Evolutionary conservation across 1,140 invertebrate species (phyloP).

Genomic region (Drosophila tani): DNA sequence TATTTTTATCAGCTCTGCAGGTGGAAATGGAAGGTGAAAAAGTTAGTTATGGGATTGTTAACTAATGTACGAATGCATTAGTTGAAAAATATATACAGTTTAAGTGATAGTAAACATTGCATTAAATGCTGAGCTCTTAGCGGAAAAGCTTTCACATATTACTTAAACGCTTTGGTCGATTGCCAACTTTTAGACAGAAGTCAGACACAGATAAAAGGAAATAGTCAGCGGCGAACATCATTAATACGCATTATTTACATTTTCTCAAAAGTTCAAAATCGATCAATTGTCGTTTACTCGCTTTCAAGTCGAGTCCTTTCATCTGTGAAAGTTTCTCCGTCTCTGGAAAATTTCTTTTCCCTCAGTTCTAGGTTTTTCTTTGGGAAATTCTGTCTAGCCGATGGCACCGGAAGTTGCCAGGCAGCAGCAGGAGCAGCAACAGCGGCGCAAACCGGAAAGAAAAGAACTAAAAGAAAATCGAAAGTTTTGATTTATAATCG

Average conservation of each 20-base stretch:
- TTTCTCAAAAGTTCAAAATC: slow-evolving; percentile 50
- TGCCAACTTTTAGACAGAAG: slow-evolving; percentile 34
- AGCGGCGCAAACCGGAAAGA: slow-evolving; percentile 24
- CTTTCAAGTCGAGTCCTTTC: slow-evolving; percentile 41
- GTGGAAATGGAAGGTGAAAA: slow-evolving; percentile 46
- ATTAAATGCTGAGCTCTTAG: slow-evolving; percentile 7
- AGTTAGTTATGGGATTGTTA: slow-evolving; percentile 32
- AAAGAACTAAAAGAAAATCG: slow-evolving; percentile 55
- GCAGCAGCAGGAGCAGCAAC: slow-evolving; percentile 20
- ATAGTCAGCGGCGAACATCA: slow-evolving; percentile 35
- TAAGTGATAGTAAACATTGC: slow-evolving; percentile 46
- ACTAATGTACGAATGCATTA: slow-evolving; percentile 73
- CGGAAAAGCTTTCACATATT: slow-evolving; percentile 18
- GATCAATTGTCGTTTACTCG: slow-evolving; percentile 73
- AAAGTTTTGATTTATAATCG: slow-evolving; percentile 79
- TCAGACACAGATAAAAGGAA: slow-evolving; percentile 22
- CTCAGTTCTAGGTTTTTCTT: slow-evolving; percentile 13
- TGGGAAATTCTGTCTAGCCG: slow-evolving; percentile 59
- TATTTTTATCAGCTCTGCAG: slow-evolving; percentile 47
- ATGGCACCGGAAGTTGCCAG: slow-evolving; percentile 55
- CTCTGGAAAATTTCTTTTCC: slow-evolving; percentile 23
- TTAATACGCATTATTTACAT: slow-evolving; percentile 64
- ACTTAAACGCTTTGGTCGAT: slow-evolving; percentile 24
- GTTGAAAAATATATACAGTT: slow-evolving; percentile 23
- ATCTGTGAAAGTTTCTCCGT: slow-evolving; percentile 52